Evolutionary conservation across 2,113 vertebrate genomes (phyloP).

Genomic region (Macroglossus sobrinus): DNA sequence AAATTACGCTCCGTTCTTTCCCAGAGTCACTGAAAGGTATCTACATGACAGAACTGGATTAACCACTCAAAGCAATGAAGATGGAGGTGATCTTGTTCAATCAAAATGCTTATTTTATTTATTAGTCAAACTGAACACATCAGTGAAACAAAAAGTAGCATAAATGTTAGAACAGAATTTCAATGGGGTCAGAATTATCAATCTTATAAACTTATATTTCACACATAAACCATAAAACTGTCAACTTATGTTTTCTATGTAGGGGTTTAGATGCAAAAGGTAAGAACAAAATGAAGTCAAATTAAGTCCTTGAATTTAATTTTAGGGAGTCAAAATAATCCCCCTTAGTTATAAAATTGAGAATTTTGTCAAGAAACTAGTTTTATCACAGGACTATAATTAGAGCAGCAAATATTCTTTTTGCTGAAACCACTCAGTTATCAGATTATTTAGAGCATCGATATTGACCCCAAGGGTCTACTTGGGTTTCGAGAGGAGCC

Average conservation of each 20-base stretch:
- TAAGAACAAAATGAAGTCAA: background rate
- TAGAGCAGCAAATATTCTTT: background rate
- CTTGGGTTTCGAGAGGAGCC: background rate
- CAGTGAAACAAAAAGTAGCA: background rate
- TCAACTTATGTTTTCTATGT: background rate
- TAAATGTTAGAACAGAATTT: slow-evolving; percentile 31
- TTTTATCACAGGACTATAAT: background rate
- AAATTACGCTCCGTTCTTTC: background rate
- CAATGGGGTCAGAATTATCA: background rate
- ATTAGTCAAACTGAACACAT: slow-evolving; percentile 5
- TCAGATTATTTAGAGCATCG: background rate
- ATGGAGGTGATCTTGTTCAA: background rate
- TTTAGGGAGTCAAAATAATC: background rate
- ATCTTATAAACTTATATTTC: background rate
- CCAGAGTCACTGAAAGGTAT: background rate
- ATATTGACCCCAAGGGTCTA: background rate
- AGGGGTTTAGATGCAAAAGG: background rate
- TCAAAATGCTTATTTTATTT: slow-evolving; percentile 28
- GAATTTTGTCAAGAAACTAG: background rate
- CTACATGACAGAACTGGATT: background rate
- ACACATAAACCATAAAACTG: background rate
- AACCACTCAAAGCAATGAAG: background rate
- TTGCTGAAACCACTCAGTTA: background rate
- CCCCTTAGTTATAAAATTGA: background rate
- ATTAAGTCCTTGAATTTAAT: background rate